Evolutionary conservation across 92 coral and sea anemone species (phyloP).

Genomic region (Umimayanthus chanpuru): DNA sequence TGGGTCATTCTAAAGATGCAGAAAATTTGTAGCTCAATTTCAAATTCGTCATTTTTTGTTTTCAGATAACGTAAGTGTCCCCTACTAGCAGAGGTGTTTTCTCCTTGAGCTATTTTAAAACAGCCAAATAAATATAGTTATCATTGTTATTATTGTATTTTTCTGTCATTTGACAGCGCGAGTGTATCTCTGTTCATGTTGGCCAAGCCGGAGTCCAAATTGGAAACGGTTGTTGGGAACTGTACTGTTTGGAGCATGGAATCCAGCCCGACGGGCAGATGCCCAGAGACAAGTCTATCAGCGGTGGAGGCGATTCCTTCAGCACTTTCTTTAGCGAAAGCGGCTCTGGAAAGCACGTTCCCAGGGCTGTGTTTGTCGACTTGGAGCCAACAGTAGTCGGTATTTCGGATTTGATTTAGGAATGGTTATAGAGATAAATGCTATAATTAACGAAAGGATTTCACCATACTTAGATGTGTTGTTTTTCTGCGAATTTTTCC

Average conservation of each 20-base stretch:
- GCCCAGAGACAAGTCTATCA: constrained; percentile 55
- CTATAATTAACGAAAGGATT: too few species aligned
- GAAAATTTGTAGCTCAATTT: too few species aligned
- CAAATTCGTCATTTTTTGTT: too few species aligned
- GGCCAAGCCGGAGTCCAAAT: constrained; percentile 66
- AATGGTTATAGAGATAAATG: too few species aligned
- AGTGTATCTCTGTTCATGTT: constrained; percentile 58
- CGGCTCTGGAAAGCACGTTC: constrained; percentile 95
- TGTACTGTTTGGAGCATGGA: constrained; percentile 59
- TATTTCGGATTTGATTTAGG: constrained; percentile 1
- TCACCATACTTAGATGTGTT: too few species aligned
- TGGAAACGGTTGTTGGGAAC: constrained; percentile 57
- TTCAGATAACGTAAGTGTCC: too few species aligned
- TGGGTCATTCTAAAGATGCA: too few species aligned
- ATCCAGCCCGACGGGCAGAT: constrained; percentile 58
- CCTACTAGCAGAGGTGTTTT: too few species aligned
- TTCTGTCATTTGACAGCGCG: constrained; percentile 31
- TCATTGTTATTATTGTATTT: too few species aligned
- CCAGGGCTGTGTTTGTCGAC: constrained; percentile 95
- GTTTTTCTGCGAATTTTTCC: too few species aligned
- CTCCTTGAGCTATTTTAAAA: too few species aligned
- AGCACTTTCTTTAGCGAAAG: constrained; percentile 93
- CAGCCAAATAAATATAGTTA: too few species aligned
- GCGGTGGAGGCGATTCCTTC: constrained; percentile 54
- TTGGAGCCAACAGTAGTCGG: constrained; percentile 98